These are phyloP conservation scores for Drosophila rubida DNA, from an alignment of 2,888 invertebrate species.

Conservation along the genomic window DNA sequence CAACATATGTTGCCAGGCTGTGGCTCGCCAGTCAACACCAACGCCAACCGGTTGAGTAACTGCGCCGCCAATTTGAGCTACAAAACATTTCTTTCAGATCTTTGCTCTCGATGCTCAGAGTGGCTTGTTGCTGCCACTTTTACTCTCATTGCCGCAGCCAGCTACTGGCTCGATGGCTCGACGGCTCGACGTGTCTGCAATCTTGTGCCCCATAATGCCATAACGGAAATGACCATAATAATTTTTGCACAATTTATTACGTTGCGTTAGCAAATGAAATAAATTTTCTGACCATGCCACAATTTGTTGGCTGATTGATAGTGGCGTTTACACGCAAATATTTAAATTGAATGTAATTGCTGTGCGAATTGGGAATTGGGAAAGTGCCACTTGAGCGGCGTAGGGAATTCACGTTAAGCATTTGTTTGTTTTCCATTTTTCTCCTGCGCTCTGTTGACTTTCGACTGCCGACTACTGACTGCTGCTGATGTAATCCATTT, in stretches of 20 bases:
- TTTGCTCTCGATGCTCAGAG: slow-evolving; percentile 57
- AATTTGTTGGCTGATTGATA: slow-evolving; percentile 45
- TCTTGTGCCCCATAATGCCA: slow-evolving; percentile 33
- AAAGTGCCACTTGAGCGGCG: slow-evolving; percentile 21
- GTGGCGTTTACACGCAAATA: slow-evolving; percentile 57
- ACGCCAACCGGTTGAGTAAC: slow-evolving; percentile 74
- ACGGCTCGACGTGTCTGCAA: slow-evolving; percentile 21
- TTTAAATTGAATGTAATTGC: slow-evolving; percentile 51
- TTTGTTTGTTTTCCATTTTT: slow-evolving; percentile 6
- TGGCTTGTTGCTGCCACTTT: slow-evolving; percentile 55
- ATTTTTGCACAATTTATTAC: slow-evolving; percentile 74
- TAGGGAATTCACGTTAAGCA: neutral
- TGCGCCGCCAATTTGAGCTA: slow-evolving; percentile 53
- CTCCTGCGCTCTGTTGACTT: neutral
- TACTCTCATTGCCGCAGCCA: slow-evolving; percentile 64
- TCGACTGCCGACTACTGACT: too few species aligned
- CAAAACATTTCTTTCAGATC: slow-evolving; percentile 61
- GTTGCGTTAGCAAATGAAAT: slow-evolving; percentile 69
- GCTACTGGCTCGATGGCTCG: neutral
- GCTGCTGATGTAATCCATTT: slow-evolving; percentile 39
- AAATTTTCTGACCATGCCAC: slow-evolving; percentile 46
- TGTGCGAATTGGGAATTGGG: slow-evolving; percentile 9
- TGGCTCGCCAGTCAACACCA: slow-evolving; percentile 38
- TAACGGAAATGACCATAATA: slow-evolving; percentile 75
- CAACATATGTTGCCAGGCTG: slow-evolving; percentile 58